phyloP scores from a whole-genome alignment of 2,888 invertebrate species.

The Phaedon cochleariae region DNA sequence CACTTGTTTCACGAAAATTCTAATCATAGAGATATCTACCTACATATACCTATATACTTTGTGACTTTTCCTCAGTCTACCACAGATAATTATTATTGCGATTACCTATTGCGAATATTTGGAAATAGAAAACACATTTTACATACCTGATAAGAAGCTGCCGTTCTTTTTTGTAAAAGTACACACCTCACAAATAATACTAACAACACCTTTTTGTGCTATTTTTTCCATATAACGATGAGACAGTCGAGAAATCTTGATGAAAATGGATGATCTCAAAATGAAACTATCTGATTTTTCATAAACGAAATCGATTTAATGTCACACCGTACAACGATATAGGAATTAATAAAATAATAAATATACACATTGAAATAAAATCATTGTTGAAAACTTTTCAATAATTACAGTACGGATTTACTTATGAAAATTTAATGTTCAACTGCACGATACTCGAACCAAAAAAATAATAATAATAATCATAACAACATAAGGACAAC shows the following conservation, averaged over 20 bases:
- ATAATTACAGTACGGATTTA: conserved; percentile 48
- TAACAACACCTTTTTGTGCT: not conserved
- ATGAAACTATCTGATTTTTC: conserved; percentile 26
- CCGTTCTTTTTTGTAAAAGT: not conserved
- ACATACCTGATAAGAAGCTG: not conserved
- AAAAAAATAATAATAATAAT: conserved; percentile 44
- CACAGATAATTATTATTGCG: no score
- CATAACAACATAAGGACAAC: conserved; percentile 57
- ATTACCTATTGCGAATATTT: no score
- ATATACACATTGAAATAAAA: conserved; percentile 57
- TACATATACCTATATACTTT: no score
- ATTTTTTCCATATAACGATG: not conserved
- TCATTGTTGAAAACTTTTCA: conserved; percentile 34
- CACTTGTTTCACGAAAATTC: no score
- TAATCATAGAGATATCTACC: no score
- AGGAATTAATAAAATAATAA: conserved; percentile 60
- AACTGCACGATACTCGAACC: conserved; percentile 57
- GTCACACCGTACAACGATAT: conserved; percentile 63
- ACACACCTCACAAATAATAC: not conserved
- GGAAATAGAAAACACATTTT: not conserved
- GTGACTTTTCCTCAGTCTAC: no score
- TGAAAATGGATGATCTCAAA: conserved; percentile 14
- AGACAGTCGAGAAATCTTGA: not conserved
- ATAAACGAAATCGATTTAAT: conserved; percentile 43
- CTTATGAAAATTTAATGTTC: conserved; percentile 52